These are phyloP conservation scores for Crotalus helleri DNA, from an alignment of 2,113 vertebrate genomes.

Conservation along the genomic window DNA sequence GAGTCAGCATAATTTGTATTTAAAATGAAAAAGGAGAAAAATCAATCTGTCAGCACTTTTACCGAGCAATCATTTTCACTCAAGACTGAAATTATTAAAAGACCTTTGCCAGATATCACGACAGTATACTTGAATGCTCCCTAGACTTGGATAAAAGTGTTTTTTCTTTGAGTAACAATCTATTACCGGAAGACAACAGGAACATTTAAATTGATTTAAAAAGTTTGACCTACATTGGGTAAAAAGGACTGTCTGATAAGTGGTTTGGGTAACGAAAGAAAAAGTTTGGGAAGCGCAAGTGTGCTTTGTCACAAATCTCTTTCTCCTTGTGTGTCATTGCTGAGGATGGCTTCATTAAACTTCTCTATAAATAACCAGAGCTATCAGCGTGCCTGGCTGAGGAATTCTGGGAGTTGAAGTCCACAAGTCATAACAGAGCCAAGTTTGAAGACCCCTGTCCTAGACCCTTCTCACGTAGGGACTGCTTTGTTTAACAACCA, in stretches of 20 bases:
- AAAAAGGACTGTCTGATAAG: background rate
- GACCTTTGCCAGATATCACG: constrained; percentile 43
- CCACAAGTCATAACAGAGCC: no score
- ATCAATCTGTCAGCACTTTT: constrained; percentile 34
- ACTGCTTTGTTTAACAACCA: background rate
- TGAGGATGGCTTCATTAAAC: constrained; percentile 3
- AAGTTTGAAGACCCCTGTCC: no score
- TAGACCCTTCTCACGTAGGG: background rate
- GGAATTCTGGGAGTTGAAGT: no score
- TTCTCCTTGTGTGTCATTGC: constrained; percentile 22
- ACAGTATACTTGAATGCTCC: background rate
- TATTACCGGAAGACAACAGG: background rate
- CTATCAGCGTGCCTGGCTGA: background rate
- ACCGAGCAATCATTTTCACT: background rate
- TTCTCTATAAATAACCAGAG: constrained; percentile 27
- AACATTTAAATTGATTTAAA: background rate
- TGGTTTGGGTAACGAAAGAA: background rate
- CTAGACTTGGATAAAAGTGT: background rate
- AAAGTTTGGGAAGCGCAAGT: background rate
- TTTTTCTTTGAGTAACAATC: background rate
- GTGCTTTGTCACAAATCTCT: background rate
- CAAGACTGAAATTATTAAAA: constrained; percentile 20
- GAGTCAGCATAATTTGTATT: background rate
- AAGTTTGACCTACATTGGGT: background rate
- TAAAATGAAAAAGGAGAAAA: background rate